Evolutionary conservation across 2,888 invertebrate genomes (phyloP), one percentile per base, ranked within the genome.

Genomic region (Ceramica pisi): DNA sequence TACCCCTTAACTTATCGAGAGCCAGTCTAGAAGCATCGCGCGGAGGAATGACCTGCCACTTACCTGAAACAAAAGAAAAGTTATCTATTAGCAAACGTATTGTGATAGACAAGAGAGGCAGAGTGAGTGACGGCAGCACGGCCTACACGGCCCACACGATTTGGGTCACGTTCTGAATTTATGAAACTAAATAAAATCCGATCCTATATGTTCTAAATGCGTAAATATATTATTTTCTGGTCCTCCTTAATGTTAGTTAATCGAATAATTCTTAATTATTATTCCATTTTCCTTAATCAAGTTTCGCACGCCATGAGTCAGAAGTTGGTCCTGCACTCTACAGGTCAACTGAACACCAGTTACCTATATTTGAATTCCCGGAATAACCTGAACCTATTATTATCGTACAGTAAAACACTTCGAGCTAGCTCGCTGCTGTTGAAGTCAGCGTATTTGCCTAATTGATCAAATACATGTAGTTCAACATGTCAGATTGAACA

Each of bases 401-500:
- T 91, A 92, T 92, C 90, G 87, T 90, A 92, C 87, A 91, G 89
- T 91, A 92, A 92, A 94, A 94, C 92, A 94, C 92, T 94, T 92
- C 86, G 90, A 92, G 91, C 91, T 92, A 94, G 92, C 93, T 93
- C 90, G 88, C 89, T 93, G 89, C 91, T 89, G 92, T 93, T 92
- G 90, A 91, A 95, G 93, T 95, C 94, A 95, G 95, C 94, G 94
- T 95, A 95, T 95, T 96, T 95, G 94, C 94, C 94, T 95, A 96
- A 96, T 95, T 95, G 95, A 95, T 95, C 94, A 95, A 95, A 95
- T 95, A 95, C 92, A 94, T 94, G 92, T 94, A 94, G 95, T 94
- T 94, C 94, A 94, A 85, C 79, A 65, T 26, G 9, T 48, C n/a
- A 56, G 44, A 51, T 62, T 82, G 71, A 68, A 67, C 79, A 53